Percentiles rank a stretch among this genome's conserved stretches.
phyloP scores from a whole-genome alignment of 2,797 vertebrate genomes.

The Neosalanx taihuensis region DNA sequence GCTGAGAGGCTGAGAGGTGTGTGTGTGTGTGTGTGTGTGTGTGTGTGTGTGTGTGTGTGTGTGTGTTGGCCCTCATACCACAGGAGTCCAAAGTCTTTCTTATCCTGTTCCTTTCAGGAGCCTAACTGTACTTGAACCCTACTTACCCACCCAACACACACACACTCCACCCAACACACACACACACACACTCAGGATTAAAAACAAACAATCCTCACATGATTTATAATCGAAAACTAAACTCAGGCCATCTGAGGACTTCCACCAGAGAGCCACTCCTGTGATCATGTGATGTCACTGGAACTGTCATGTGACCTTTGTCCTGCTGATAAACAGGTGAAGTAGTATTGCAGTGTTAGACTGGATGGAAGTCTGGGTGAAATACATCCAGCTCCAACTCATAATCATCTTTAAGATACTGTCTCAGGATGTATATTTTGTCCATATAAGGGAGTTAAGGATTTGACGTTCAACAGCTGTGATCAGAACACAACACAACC shows the following conservation, averaged over 20 bases:
- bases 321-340: too few relatives aligned
- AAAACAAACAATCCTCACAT: not conserved
- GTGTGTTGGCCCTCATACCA: slow-evolving; percentile 28
- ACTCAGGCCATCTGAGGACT: not conserved
- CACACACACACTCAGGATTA: slow-evolving; percentile 1
- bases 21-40: not conserved
- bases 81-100: slow-evolving; percentile 39
- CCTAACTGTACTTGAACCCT: too few relatives aligned
- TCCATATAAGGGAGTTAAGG: not conserved
- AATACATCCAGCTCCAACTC: too few relatives aligned
- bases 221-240: not conserved
- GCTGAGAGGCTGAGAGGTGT: too few relatives aligned
- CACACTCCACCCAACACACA: slow-evolving; percentile 15
- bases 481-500: not conserved
- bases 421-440: too few relatives aligned
- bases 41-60: slow-evolving; percentile 5
- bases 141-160: not conserved
- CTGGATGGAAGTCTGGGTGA: too few relatives aligned
- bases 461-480: not conserved
- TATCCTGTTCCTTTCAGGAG: too few relatives aligned
- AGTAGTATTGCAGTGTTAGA: too few relatives aligned
- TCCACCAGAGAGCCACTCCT: not conserved
- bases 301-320: not conserved
- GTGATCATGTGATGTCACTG: not conserved
- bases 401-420: too few relatives aligned